Evolutionary conservation across 1,140 invertebrate species (phyloP).

Genomic region (Lutraria rhynchaena): DNA sequence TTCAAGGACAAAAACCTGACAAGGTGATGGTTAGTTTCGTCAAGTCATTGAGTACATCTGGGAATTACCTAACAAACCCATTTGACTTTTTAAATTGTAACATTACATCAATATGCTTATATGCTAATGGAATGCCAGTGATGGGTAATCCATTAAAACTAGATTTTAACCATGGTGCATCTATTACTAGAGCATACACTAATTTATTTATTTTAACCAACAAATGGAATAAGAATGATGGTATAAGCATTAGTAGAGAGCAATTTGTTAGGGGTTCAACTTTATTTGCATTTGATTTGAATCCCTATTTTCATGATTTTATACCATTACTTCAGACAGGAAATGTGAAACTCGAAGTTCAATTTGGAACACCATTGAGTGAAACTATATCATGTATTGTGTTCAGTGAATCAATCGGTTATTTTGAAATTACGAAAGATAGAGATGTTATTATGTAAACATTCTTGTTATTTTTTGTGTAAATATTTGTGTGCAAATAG

Average conservation of each 20-base stretch:
- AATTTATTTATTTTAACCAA: slow-evolving; percentile 16
- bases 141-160: slow-evolving; percentile 33
- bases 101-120: slow-evolving; percentile 28
- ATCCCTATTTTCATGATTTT: slow-evolving; percentile 35
- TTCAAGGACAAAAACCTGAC: slow-evolving; percentile 41
- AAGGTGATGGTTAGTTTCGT: slow-evolving; percentile 30
- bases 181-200: slow-evolving; percentile 25
- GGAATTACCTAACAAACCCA: slow-evolving; percentile 36
- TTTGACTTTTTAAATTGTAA: slow-evolving; percentile 43
- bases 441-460: neutral
- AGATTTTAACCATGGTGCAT: slow-evolving; percentile 15
- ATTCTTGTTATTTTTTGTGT: neutral
- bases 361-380: slow-evolving; percentile 16
- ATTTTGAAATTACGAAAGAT: slow-evolving; percentile 19
- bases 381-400: slow-evolving; percentile 33
- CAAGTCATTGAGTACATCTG: slow-evolving; percentile 34
- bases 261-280: slow-evolving; percentile 36
- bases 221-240: slow-evolving; percentile 15
- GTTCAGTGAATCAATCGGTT: slow-evolving; percentile 20
- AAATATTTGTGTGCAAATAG: neutral
- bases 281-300: slow-evolving; percentile 29
- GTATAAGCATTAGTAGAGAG: slow-evolving; percentile 27
- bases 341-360: slow-evolving; percentile 32
- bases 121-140: slow-evolving; percentile 43
- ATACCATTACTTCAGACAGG: slow-evolving; percentile 39